Base-by-base conservation (phyloP, 2,888 invertebrate genomes). In the Spicauda simplicius region DNA sequence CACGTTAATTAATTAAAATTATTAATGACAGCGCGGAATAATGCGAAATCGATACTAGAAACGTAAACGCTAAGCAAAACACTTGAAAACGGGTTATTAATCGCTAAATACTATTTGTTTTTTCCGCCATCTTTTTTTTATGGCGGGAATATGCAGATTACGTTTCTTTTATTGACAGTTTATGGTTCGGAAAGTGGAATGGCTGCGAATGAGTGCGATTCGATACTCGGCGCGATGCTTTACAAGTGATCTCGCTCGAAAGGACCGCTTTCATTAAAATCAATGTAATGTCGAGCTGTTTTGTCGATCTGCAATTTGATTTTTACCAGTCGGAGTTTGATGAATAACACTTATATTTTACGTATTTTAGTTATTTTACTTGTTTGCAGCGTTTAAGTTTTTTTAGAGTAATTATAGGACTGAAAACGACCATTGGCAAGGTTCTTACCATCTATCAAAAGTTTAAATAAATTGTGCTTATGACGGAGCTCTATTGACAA, bases 131-230 rank as follows among this genome's bases (percentile, higher is more conserved):
- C 70, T 66, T 73, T 83, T 65, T n/a, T 85, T 85, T 88, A 85
- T 83, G 82, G 84, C 86, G 76, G 74, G 80, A 88, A 89, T 88
- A 91, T 91, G 90, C 87, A 88, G 85, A 91, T 84, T 84, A 85
- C 81, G 87, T 86, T 86, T 85, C 84, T 90, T 90, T 90, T 90
- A 90, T 89, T 85, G 91, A 88, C 89, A 91, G 83, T 91, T 91
- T 91, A 91, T 91, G 87, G 87, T 88, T 88, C 81, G 78, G 91
- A 91, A 91, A 91, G 86, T 84, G 85, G 81, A 90, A 90, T 83
- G 88, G 81, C 84, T 84, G 73, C 71, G 48, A 48, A 16, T 16
- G 83, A 87, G 87, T 85, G 82, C 82, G 78, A 87, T 85, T 79
- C 85, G 80, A 87, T 86, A 83, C 78, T 77, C 70, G 68, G 68